Base-by-base conservation (phyloP, 1,140 invertebrate species). In the Zaprionus vittiger region DNA sequence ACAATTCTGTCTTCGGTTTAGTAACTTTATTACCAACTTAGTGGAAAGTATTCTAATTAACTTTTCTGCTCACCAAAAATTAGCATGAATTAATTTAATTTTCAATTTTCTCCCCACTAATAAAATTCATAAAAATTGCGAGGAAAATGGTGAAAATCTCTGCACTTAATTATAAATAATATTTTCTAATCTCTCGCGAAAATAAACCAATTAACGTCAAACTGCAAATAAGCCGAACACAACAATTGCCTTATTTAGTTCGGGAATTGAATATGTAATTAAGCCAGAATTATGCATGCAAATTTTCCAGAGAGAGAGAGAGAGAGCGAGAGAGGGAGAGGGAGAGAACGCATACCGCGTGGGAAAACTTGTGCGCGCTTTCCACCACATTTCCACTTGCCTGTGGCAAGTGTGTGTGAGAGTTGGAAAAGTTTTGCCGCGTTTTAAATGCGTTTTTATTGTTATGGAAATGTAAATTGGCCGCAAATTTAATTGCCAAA, bases 401-500 rank as follows among this genome's bases (percentile, higher is more conserved):
- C 41, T 17, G 41, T 47, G 41, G 41, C 41, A n/a, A 47, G n/a
- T 47, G 41, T 47, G 41, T 44, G n/a, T 44, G 41, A 44, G 41
- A 47, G 41, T 47, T 47, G 41, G 78, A 70, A 87, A 80, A 63
- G 70, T 72, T 63, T 73, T 52, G 20, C 47, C 47, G 41, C 41
- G 73, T 75, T 80, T 65, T 59, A 84, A 90, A 84, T 84, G 62
- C 70, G 52, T 75, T 87, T 87, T 79, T 63, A 87, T 85, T 84
- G 81, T 81, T 81, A 85, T 84, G 74, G 64, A 79, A 81, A 84
- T 90, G 54, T 73, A 78, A 47, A 86, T 80, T 87, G 81, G 63
- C 61, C 60, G 71, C 47, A 71, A 81, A 75, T 79, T 89, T 84
- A 87, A 87, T 87, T 89, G 82, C 72, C 81, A 89, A 83, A 86